Evolutionary conservation across 2,113 vertebrate species (phyloP).

Genomic region (Benitochromis conjunctus): DNA sequence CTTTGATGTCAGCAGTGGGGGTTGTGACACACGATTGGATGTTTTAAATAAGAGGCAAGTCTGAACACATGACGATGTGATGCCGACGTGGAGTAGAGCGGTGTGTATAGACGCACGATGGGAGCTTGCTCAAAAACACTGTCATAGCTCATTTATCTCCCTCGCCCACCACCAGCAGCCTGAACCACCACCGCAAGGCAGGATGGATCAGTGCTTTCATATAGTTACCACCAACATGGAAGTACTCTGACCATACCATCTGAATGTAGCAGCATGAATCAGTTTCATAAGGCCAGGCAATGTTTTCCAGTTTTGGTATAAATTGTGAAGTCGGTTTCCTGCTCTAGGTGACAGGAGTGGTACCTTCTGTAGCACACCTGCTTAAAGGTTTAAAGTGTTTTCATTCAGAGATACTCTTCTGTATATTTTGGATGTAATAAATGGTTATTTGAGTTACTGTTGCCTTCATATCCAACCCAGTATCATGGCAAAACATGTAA

Average conservation of each 20-base stretch:
- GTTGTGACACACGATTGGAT: background rate
- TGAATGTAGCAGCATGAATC: too few species aligned
- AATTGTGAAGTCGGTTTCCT: too few species aligned
- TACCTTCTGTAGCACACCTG: too few species aligned
- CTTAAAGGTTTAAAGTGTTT: background rate
- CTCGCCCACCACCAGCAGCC: background rate
- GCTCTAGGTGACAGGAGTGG: too few species aligned
- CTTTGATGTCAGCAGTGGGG: background rate
- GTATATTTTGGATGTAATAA: background rate
- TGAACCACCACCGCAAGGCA: too few species aligned
- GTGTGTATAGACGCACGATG: background rate
- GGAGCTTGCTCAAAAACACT: background rate
- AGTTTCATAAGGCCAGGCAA: too few species aligned
- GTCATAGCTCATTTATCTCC: background rate
- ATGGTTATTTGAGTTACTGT: background rate
- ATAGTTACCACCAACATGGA: too few species aligned
- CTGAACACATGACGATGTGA: background rate
- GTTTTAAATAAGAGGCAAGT: conserved; percentile 11
- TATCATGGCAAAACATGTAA: too few species aligned
- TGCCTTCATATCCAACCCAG: background rate
- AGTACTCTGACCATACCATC: too few species aligned
- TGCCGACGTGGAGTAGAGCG: background rate
- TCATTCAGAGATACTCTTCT: background rate
- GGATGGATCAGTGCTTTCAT: too few species aligned
- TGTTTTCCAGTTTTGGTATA: too few species aligned